phyloP scores from a whole-genome alignment of 1,140 invertebrate genomes.

The Sarcophaga peregrina region DNA sequence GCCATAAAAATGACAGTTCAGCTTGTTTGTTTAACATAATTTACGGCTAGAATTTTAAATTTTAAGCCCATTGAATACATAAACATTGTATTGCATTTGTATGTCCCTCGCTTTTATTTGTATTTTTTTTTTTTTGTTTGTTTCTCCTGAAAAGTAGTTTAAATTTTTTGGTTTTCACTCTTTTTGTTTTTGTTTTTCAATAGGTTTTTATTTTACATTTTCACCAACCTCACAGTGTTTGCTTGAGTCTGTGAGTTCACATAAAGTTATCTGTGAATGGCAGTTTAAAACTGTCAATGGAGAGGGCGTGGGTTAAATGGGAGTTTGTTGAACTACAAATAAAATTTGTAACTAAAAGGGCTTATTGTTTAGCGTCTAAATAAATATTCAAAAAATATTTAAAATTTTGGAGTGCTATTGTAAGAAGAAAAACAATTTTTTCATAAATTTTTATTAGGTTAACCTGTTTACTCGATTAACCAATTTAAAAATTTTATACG shows the following conservation, averaged over 20 bases:
- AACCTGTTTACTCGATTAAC: too few species aligned
- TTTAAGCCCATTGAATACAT: conserved; percentile 4
- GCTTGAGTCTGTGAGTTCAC: too few species aligned
- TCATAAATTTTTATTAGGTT: too few species aligned
- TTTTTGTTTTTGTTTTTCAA: background rate
- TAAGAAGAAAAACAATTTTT: too few species aligned
- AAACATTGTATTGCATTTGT: background rate
- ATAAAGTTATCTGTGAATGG: background rate
- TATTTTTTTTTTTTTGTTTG: too few species aligned
- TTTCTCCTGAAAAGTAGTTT: background rate
- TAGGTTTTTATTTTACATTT: too few species aligned
- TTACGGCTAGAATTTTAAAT: conserved; percentile 9
- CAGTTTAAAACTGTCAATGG: background rate
- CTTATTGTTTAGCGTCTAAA: background rate
- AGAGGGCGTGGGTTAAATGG: background rate
- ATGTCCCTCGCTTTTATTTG: too few species aligned
- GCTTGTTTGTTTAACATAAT: conserved; percentile 22
- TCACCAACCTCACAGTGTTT: too few species aligned
- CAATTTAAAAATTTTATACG: too few species aligned
- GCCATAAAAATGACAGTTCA: conserved; percentile 24
- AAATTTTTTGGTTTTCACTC: conserved; percentile 13
- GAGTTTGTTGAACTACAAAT: background rate
- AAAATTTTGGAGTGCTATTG: too few species aligned
- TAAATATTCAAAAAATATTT: too few species aligned
- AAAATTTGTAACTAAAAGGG: background rate